These are phyloP conservation scores for Cisticola juncidis DNA, from an alignment of 2,113 vertebrate genomes.

Conservation along the genomic window DNA sequence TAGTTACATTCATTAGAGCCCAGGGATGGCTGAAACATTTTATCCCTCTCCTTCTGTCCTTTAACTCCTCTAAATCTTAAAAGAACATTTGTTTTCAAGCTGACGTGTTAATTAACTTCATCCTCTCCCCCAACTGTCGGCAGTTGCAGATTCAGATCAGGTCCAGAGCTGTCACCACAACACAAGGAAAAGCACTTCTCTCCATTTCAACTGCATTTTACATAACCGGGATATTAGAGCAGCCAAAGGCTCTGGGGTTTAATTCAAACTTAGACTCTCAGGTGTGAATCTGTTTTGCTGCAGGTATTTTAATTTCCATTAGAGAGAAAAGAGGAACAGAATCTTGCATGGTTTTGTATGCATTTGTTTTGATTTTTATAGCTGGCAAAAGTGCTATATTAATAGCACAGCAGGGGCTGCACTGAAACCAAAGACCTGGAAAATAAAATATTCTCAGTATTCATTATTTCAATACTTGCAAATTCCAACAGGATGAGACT, in stretches of 20 bases:
- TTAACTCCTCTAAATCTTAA: background rate
- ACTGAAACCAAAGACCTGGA: constrained; percentile 24
- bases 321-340: background rate
- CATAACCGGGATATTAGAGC: constrained; percentile 13
- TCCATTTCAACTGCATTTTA: constrained; percentile 27
- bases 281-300: constrained; percentile 22
- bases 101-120: background rate
- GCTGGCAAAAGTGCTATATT: background rate
- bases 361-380: constrained; percentile 38
- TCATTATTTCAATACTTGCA: background rate
- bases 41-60: background rate
- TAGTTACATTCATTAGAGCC: background rate
- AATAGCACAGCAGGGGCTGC: constrained; percentile 42
- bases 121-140: background rate
- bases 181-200: background rate
- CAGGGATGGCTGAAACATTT: background rate
- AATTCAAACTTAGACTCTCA: constrained; percentile 28
- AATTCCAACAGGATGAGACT: background rate
- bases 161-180: background rate
- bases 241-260: background rate
- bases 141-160: background rate
- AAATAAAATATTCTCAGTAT: constrained; percentile 36
- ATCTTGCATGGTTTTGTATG: background rate
- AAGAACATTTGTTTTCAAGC: constrained; percentile 17
- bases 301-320: constrained; percentile 34